A percentile compares a stretch with the other conserved stretches of the same genome.
Conservation (phyloP, 2,888 invertebrate genomes). For the Acronicta psi region DNA sequence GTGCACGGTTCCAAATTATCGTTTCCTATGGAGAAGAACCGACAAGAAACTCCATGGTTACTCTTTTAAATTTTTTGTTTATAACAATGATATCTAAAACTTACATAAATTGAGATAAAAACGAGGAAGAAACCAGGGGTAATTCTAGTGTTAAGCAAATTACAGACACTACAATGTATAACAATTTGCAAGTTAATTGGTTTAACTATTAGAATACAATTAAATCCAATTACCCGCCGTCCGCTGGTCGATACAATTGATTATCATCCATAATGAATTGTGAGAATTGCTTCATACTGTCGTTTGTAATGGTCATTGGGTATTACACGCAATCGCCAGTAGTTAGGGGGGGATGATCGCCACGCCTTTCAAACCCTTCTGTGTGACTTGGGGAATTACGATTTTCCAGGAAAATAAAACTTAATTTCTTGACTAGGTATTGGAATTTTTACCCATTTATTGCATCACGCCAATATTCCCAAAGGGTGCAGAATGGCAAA, state of each 20-base stretch:
- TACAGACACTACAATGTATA: conserved; percentile 25
- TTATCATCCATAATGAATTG: conserved; percentile 38
- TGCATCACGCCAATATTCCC: too few relatives aligned
- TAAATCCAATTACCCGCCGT: conserved; percentile 27
- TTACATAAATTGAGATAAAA: neutral
- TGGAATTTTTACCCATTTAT: too few relatives aligned
- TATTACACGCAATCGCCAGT: conserved; percentile 7
- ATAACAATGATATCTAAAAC: too few relatives aligned
- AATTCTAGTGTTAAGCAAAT: conserved; percentile 11
- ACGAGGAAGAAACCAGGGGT: conserved; percentile 1
- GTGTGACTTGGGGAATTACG: neutral
- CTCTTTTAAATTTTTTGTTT: too few relatives aligned
- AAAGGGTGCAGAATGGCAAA: too few relatives aligned
- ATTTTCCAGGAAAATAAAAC: neutral
- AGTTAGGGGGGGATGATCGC: conserved; percentile 18
- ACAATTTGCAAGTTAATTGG: conserved; percentile 50
- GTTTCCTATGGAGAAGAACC: too few relatives aligned
- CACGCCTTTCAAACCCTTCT: conserved; percentile 19
- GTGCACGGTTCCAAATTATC: too few relatives aligned
- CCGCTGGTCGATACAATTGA: conserved; percentile 20
- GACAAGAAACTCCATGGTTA: too few relatives aligned
- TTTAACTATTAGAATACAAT: conserved; percentile 47
- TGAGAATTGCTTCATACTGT: conserved; percentile 35
- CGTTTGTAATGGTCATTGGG: conserved; percentile 9
- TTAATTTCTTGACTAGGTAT: too few relatives aligned